Base-by-base conservation (phyloP, 2,888 invertebrate species). In the Hedychridium roseum region DNA sequence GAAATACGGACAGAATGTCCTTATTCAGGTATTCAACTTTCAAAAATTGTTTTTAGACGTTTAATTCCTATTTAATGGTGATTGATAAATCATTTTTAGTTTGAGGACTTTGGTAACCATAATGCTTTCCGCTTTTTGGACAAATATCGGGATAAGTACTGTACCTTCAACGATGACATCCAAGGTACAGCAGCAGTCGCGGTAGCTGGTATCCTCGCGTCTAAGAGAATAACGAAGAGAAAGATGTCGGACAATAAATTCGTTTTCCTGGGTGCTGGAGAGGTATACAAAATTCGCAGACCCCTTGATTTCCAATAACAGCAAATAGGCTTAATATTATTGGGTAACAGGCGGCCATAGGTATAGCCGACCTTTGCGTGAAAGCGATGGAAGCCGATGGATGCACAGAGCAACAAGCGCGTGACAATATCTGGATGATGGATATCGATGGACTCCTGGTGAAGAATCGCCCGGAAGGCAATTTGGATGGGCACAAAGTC, bases 91-190 rank as follows among this genome's bases (percentile, higher is more conserved):
- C 16, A n/a, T 49, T 74, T 88, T 38, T 86, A 96, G 86, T 97
- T 96, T 79, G 98, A 99, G 83, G 99, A 99, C 80, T 99, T 99
- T 80, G 98, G 94, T 28, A 93, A 97, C 70, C 87, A 89, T 68
- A 98, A 99, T 82, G 99, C 99, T n/a, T 97, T 96, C 80, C 86
- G 92, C 34, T 87, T 97, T 57, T 82, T 99, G 48, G 91, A 91
- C 70, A 94, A 92, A 80, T 99, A 97, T 81, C 86, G 94, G 50
- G 82, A 90, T 70, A 85, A 86, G 59, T 98, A 95, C 79, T 98
- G 98, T 80, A 97, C 97, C 15, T 99, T 99, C 80, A 99, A 99
- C 80, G 99, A 99, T 73, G 99, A 99, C 74, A 99, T 99, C 72
- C 97, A 98, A 80, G 96, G 97, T 61, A 96, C 97, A 0, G 98